Base-by-base conservation (phyloP, 1,140 invertebrate species). In the Lamellibrachia luymesi region DNA sequence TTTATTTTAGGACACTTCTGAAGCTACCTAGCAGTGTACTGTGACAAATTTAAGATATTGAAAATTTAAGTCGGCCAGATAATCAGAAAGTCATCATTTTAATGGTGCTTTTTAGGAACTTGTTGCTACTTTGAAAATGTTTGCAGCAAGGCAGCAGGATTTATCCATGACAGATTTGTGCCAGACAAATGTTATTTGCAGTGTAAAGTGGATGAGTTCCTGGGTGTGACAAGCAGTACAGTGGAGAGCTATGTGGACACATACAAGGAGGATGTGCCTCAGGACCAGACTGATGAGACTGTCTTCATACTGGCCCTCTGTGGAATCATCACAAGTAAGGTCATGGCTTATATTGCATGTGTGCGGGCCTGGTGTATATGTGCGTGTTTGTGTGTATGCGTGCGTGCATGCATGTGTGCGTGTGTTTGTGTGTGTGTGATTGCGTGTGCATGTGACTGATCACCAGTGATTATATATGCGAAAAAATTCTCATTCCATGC, bases 301-400 rank as follows among this genome's bases (percentile, higher is more conserved):
- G 94, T 94, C 38, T 96, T 96, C 93, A 94, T 95, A 17, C 92
- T 95, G 13, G 94, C 95, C 90, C 92, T 95, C 4, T 95, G 95
- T 94, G 95, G 95, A 25, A 95, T 94, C n/a, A 94, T 95, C 49
- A 95, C 95, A 90, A 95, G 95, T 96, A 93, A 80, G 64, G 13
- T 17, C 7, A 80, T 17, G 52, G 13, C 25, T 4, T 80, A 80
- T 80, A 80, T 80, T 38, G 38, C 38, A 38, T 38, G 38, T 1
- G 38, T 38, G 38, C 38, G 38, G 38, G 38, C 1, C 0, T 38
- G 38, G 38, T 38, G 38, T 38, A 38, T 38, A 38, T 38, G 38
- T 38, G 38, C 38, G 38, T 38, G 38, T 38, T 38, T 38, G 38
- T 38, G 38, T 38, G 38, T 38, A 1, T 38, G 38, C 38, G 38